phyloP scores from a whole-genome alignment of 2,888 invertebrate species.

The Melolontha melolontha region DNA sequence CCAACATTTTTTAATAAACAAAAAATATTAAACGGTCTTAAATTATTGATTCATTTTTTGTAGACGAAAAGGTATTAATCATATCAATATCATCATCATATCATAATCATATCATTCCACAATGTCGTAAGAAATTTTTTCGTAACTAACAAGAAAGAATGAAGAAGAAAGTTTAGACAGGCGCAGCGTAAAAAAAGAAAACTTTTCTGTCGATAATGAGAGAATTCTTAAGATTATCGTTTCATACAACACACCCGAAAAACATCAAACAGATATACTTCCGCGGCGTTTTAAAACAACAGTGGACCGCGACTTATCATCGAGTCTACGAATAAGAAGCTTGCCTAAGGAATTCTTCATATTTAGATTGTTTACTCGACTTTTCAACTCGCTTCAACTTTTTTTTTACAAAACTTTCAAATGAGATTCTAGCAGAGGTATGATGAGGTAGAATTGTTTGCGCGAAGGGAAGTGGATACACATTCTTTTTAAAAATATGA shows the following conservation, averaged over 20 bases:
- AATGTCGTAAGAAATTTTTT: too few species aligned
- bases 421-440: constrained; percentile 60
- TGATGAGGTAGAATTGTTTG: constrained; percentile 39
- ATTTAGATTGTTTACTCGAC: constrained; percentile 60
- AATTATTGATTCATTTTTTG: too few species aligned
- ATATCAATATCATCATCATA: too few species aligned
- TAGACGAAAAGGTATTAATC: too few species aligned
- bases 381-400: constrained; percentile 47
- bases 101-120: too few species aligned
- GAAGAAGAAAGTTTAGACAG: constrained; percentile 23
- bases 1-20: too few species aligned
- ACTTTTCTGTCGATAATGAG: constrained; percentile 54
- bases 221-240: constrained; percentile 63
- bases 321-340: constrained; percentile 54
- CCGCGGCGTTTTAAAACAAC: constrained; percentile 55
- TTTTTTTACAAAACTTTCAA: constrained; percentile 51
- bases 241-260: constrained; percentile 51
- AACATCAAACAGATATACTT: constrained; percentile 58
- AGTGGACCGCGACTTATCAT: constrained; percentile 46
- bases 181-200: background rate
- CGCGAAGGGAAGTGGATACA: constrained; percentile 3
- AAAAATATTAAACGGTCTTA: too few species aligned
- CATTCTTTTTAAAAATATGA: constrained; percentile 22
- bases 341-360: constrained; percentile 56
- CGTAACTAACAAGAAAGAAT: constrained; percentile 14